Evolutionary conservation across 2,888 invertebrate species (phyloP).

Genomic region (Lasioglossum pauxillum): DNA sequence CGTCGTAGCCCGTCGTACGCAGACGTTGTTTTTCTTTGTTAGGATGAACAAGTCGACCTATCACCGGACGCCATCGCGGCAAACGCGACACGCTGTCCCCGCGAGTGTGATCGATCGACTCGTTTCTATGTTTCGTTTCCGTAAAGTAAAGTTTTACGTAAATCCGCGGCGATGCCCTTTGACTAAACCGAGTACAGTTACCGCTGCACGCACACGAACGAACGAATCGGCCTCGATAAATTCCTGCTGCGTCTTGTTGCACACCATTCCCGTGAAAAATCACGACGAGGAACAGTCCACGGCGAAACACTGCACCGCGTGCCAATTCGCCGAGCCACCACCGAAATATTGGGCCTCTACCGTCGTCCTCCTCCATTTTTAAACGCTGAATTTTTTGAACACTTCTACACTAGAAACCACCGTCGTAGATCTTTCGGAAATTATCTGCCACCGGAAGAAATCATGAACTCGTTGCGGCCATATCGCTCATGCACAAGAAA

Average conservation of each 20-base stretch:
- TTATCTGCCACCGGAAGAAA: not conserved
- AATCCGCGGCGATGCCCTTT: constrained; percentile 62
- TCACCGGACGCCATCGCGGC: constrained; percentile 46
- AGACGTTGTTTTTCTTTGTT: constrained; percentile 21
- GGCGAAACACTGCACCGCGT: not conserved
- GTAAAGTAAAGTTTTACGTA: constrained; percentile 26
- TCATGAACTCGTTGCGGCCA: no score
- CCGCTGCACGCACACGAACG: constrained; percentile 33
- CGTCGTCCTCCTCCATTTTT: not conserved
- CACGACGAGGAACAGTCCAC: not conserved
- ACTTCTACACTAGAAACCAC: not conserved
- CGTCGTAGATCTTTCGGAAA: not conserved
- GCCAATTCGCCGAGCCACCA: not conserved
- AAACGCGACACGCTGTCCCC: constrained; percentile 7
- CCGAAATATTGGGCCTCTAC: not conserved
- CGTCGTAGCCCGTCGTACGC: constrained; percentile 42
- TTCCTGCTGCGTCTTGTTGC: constrained; percentile 39
- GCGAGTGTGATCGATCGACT: constrained; percentile 47
- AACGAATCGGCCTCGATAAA: constrained; percentile 45
- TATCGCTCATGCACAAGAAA: no score
- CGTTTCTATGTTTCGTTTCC: constrained; percentile 38
- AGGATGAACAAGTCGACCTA: constrained; percentile 49
- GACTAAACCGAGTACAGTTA: constrained; percentile 43
- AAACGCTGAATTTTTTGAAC: not conserved
- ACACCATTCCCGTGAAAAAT: constrained; percentile 21